Base-by-base conservation (phyloP, 1,140 invertebrate genomes). In the Uloborus diversus region DNA sequence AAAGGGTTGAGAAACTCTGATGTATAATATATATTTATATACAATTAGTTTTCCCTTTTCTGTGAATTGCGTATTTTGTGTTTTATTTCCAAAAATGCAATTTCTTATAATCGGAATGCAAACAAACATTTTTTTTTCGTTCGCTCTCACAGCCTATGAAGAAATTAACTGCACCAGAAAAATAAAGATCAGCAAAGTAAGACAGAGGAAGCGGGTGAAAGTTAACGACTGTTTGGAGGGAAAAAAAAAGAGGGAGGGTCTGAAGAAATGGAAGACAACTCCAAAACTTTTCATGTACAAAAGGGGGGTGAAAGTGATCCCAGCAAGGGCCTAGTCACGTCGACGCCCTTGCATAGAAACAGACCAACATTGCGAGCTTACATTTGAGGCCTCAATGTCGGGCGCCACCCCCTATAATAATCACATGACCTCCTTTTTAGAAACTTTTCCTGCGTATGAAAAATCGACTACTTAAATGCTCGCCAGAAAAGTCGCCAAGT, bases 371-470 rank as follows among this genome's bases (percentile, higher is more conserved):
- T 49, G 49, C 23, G 66, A 69, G 66, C 56, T 69, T 69, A 57
- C 66, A 69, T 35, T 53, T 32, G 66, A 51, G 66, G 66, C 51
- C 66, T 35, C 56, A 28, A 33, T 69, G 66, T 69, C 66, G 66
- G 66, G 66, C 66, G 66, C 66, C 66, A 69, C 66, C 66, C 66
- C 66, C 51, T 69, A 69, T 69, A 69, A 69, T 69, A 69, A 69
- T 69, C 66, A 69, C 47, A 51, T 69, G 66, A 69, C 66, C 66
- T 69, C 51, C 66, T 69, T 69, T 69, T 69, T 56, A 37, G 51
- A 56, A 69, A 69, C 66, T 69, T 69, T 69, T 69, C 49, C 66
- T 56, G 66, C 30, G 49, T 23, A 56, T 69, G 66, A 69, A 69
- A 69, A 69, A 69, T 69, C 49, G 66, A 56, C 66, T 56, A 25